Conservation (phyloP, 2,797 vertebrate genomes). For the Sebastolobus alascanus region DNA sequence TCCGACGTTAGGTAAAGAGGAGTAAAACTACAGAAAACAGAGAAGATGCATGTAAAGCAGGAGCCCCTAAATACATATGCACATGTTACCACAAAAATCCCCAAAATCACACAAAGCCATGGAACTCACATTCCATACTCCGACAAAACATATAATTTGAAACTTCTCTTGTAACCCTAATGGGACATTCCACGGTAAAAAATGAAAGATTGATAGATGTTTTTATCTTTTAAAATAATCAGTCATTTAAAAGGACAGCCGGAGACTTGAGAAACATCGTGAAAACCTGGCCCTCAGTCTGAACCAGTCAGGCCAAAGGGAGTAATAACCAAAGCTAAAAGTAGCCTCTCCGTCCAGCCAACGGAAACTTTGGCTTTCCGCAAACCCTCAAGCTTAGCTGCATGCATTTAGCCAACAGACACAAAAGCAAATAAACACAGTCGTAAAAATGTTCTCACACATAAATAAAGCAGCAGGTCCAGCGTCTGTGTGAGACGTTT, state of each 20-base stretch:
- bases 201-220: conserved; percentile 64
- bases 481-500: conserved; percentile 34
- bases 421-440: conserved; percentile 80
- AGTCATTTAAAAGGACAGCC: conserved; percentile 49
- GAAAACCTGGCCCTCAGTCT: conserved; percentile 46
- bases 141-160: conserved; percentile 77
- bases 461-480: conserved; percentile 59
- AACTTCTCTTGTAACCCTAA: conserved; percentile 54
- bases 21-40: conserved; percentile 4
- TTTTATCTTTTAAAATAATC: conserved; percentile 68
- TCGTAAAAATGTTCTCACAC: conserved; percentile 73
- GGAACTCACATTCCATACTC: conserved; percentile 64
- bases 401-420: conserved; percentile 73
- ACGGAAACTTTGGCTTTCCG: conserved; percentile 78
- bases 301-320: conserved; percentile 56
- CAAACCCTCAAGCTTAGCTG: conserved; percentile 73
- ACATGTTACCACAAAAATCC: conserved; percentile 68
- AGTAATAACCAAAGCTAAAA: conserved; percentile 76
- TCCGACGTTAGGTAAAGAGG: neutral
- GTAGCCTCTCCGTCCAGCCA: conserved; percentile 73
- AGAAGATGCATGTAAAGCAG: conserved; percentile 29
- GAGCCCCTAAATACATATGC: conserved; percentile 56
- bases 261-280: conserved; percentile 35
- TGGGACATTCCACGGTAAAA: conserved; percentile 59
- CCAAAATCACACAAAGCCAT: conserved; percentile 52